phyloP scores from a whole-genome alignment of 2,797 vertebrate genomes.

The Gymnoscopelus braueri region DNA sequence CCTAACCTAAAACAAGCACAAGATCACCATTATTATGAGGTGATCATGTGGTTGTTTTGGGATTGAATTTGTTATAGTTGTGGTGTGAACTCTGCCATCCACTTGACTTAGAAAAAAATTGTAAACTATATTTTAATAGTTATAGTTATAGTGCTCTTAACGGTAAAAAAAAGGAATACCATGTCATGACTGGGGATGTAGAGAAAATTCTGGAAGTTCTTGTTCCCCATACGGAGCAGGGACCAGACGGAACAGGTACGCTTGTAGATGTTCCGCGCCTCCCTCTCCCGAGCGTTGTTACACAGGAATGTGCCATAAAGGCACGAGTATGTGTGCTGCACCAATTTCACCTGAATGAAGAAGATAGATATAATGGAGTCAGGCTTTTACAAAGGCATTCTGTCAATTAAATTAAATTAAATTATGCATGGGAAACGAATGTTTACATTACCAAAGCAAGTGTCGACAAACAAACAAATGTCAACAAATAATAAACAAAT shows the following conservation, averaged over 20 bases:
- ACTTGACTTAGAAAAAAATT: no score
- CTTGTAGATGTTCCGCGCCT: constrained; percentile 93
- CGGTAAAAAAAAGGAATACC: constrained; percentile 69
- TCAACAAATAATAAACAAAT: no score
- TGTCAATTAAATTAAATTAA: background rate
- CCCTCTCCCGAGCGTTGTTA: constrained; percentile 93
- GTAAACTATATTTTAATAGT: no score
- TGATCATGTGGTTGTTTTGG: no score
- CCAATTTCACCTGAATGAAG: constrained; percentile 91
- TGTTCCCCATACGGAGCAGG: constrained; percentile 93
- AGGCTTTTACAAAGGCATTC: background rate
- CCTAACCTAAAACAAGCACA: no score
- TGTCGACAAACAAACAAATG: no score
- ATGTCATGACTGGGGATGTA: constrained; percentile 94
- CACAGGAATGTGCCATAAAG: constrained; percentile 98
- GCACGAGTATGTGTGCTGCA: constrained; percentile 98
- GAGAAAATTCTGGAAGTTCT: constrained; percentile 99
- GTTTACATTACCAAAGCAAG: no score
- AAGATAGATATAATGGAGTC: background rate
- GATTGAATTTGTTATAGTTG: background rate
- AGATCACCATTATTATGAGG: no score
- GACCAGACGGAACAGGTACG: constrained; percentile 97
- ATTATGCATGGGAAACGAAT: background rate
- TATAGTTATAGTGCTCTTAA: no score
- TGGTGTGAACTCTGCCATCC: no score